phyloP scores from a whole-genome alignment of 2,113 vertebrate genomes.

The Epinephelus moara region DNA sequence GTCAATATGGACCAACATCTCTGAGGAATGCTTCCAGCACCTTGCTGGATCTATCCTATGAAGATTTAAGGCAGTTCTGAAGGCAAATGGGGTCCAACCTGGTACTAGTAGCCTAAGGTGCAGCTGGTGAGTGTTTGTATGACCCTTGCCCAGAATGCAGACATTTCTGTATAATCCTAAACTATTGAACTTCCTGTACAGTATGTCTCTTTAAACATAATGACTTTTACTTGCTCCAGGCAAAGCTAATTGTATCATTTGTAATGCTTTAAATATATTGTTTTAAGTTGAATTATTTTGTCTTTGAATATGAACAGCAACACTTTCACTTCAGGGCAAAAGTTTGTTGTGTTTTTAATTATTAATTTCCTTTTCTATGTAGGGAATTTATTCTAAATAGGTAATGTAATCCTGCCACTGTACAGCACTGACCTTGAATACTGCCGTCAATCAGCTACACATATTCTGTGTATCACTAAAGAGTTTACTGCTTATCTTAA shows the following conservation, averaged over 20 bases:
- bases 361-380: background rate
- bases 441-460: background rate
- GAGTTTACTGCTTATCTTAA: conserved; percentile 13
- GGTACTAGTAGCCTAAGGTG: too few species aligned
- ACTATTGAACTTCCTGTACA: background rate
- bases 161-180: background rate
- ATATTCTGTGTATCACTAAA: background rate
- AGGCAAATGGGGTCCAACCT: too few species aligned
- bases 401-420: conserved; percentile 7
- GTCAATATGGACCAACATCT: too few species aligned
- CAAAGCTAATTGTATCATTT: background rate
- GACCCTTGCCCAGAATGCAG: background rate
- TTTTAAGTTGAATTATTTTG: conserved; percentile 6
- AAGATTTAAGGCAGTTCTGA: too few species aligned
- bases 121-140: too few species aligned
- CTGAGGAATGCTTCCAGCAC: too few species aligned
- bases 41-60: too few species aligned
- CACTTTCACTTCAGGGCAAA: background rate
- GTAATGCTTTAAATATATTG: background rate
- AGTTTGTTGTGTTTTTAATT: background rate
- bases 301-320: background rate
- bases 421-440: conserved; percentile 34
- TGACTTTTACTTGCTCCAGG: background rate
- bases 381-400: background rate
- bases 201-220: background rate